phyloP scores from a whole-genome alignment of 1,140 invertebrate species.

The Mizuhopecten yessoensis region DNA sequence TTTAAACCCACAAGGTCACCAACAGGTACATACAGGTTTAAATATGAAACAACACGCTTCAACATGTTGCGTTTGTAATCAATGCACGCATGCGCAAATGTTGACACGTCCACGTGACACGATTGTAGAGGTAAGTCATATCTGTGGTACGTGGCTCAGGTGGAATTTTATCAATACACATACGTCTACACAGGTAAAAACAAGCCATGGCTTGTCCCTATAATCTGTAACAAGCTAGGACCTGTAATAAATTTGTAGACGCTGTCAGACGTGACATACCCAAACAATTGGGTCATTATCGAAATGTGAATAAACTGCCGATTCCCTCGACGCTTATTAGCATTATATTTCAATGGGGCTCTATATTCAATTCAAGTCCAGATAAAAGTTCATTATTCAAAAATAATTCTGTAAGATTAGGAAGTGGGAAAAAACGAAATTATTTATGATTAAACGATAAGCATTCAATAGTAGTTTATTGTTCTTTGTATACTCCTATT shows the following conservation, averaged over 20 bases:
- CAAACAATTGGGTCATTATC: constrained; percentile 21
- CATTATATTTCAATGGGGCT: not conserved
- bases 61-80: constrained; percentile 17
- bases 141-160: constrained; percentile 29
- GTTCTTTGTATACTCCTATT: constrained; percentile 3
- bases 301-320: constrained; percentile 38
- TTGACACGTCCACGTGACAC: constrained; percentile 36
- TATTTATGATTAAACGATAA: constrained; percentile 10
- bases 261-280: constrained; percentile 6
- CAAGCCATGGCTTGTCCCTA: not conserved
- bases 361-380: not conserved
- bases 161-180: constrained; percentile 39
- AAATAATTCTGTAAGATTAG: constrained; percentile 40
- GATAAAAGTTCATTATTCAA: constrained; percentile 26
- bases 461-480: not conserved
- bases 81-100: constrained; percentile 6
- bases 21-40: constrained; percentile 3
- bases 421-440: constrained; percentile 38
- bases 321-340: constrained; percentile 17
- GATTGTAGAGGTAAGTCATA: constrained; percentile 27
- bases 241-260: constrained; percentile 39
- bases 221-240: not conserved
- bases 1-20: constrained; percentile 36
- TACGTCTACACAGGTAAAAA: constrained; percentile 23
- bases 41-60: constrained; percentile 33